Percentiles rank a stretch among this genome's conserved stretches.
Conservation (phyloP, 2,888 invertebrate species). For the Adelognathus sp. region DNA sequence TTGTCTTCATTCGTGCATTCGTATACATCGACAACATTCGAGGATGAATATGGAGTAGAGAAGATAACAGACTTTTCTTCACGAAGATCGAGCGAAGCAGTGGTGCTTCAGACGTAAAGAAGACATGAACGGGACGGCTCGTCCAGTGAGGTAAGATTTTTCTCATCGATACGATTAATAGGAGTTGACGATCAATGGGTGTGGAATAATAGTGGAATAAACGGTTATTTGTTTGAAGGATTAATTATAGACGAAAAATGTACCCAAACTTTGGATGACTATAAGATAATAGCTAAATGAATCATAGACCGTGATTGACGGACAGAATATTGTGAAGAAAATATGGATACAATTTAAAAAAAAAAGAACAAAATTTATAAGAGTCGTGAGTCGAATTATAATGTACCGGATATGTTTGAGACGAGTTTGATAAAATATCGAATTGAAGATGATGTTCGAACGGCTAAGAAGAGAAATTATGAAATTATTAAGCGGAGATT, state of each 20-base stretch:
- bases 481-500: too few relatives aligned
- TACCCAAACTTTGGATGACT: not conserved
- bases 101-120: not conserved
- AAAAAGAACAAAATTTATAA: too few relatives aligned
- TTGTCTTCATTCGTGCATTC: slow-evolving; percentile 1
- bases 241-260: not conserved
- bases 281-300: not conserved
- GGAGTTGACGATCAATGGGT: not conserved
- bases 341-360: too few relatives aligned
- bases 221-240: not conserved
- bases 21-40: not conserved
- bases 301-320: too few relatives aligned
- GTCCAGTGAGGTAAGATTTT: slow-evolving; percentile 13
- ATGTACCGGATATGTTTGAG: too few relatives aligned
- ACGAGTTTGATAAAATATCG: too few relatives aligned
- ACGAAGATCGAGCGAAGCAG: not conserved
- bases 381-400: too few relatives aligned
- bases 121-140: not conserved
- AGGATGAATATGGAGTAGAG: slow-evolving; percentile 34
- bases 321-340: too few relatives aligned
- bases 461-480: too few relatives aligned
- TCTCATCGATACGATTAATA: not conserved
- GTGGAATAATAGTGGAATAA: not conserved
- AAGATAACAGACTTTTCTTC: not conserved
- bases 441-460: too few relatives aligned